A percentile compares a stretch with the other conserved stretches of the same genome.
These are phyloP conservation scores for Hylaea fasciaria DNA, from an alignment of 2,888 invertebrate genomes.

Conservation along the genomic window DNA sequence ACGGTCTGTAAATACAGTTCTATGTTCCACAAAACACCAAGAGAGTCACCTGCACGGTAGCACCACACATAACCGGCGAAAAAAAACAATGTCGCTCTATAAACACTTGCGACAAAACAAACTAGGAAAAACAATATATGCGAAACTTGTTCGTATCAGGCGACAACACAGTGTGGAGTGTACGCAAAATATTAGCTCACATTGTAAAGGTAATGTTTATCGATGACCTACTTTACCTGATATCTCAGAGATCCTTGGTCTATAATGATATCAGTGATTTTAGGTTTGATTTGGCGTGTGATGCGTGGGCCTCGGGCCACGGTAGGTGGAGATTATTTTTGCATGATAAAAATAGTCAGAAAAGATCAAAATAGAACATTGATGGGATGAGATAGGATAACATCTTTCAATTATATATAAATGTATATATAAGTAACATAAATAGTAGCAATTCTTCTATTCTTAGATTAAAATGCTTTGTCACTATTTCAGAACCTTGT, in stretches of 20 bases:
- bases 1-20: too few relatives aligned
- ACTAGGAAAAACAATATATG: conserved; percentile 21
- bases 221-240: conserved; percentile 38
- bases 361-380: too few relatives aligned
- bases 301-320: conserved; percentile 8
- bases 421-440: too few relatives aligned
- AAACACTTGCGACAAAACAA: conserved; percentile 27
- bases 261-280: conserved; percentile 11
- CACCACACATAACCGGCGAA: conserved; percentile 17
- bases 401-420: too few relatives aligned
- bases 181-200: conserved; percentile 33
- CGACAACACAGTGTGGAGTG: conserved; percentile 26
- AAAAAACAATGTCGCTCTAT: conserved; percentile 22
- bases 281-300: conserved; percentile 23
- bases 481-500: too few relatives aligned
- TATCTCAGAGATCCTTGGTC: conserved; percentile 41
- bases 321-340: not conserved
- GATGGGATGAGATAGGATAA: too few relatives aligned
- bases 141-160: conserved; percentile 28
- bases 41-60: not conserved
- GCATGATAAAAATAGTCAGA: too few relatives aligned
- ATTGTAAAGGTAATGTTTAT: conserved; percentile 38
- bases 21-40: not conserved
- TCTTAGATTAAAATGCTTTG: too few relatives aligned
- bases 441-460: too few relatives aligned